These are phyloP conservation scores for Coptodon rendalli DNA, from an alignment of 2,113 vertebrate species.

Conservation along the genomic window DNA sequence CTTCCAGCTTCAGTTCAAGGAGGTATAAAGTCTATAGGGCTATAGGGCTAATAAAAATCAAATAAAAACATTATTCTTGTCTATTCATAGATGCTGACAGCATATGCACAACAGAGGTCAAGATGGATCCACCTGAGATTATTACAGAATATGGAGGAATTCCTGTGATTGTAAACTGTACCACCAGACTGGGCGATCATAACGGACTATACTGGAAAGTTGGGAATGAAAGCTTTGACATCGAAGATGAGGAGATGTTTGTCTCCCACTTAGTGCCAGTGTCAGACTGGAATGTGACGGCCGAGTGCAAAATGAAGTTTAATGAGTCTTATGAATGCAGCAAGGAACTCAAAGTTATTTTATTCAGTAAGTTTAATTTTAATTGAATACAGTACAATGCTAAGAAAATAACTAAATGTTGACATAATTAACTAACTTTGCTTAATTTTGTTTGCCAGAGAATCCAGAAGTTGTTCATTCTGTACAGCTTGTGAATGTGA, in stretches of 20 bases:
- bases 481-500: not conserved
- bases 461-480: not conserved
- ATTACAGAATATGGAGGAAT: not conserved
- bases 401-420: not conserved
- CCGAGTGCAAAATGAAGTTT: not conserved
- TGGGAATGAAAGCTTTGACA: fast-evolving
- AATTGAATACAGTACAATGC: fast-evolving
- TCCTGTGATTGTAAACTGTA: conserved; percentile 15
- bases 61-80: not conserved
- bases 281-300: conserved; percentile 3
- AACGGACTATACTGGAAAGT: not conserved
- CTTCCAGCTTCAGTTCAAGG: not conserved
- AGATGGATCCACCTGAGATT: not conserved
- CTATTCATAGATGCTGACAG: conserved; percentile 12
- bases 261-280: fast-evolving
- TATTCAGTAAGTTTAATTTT: conserved; percentile 61
- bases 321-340: not conserved
- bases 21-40: not conserved
- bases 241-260: fast-evolving
- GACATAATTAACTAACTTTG: not conserved
- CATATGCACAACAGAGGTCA: not conserved
- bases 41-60: not conserved
- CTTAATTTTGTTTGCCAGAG: conserved; percentile 28
- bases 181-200: fast-evolving
- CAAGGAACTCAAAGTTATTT: not conserved